Evolutionary conservation across 2,113 vertebrate genomes (phyloP).

Genomic region (Cheirogaleus medius): DNA sequence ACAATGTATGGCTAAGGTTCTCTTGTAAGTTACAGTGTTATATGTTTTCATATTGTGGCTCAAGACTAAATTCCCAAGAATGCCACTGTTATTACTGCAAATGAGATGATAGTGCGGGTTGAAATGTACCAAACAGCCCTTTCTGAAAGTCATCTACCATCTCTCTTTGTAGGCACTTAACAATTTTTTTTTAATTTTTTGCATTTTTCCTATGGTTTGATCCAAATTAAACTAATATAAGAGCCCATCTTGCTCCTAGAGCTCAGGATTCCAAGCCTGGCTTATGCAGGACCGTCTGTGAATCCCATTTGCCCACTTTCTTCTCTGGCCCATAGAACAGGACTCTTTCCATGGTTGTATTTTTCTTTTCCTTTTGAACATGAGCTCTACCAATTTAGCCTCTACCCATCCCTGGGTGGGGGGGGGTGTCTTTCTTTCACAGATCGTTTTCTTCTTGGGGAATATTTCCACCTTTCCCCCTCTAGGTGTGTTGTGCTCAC

Average conservation of each 20-base stretch:
- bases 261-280: neutral
- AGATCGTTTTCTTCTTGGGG: neutral
- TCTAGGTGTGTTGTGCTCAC: neutral
- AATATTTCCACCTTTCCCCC: neutral
- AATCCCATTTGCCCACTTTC: neutral
- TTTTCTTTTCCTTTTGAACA: neutral
- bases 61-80: neutral
- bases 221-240: neutral
- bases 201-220: neutral
- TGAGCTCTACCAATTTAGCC: neutral
- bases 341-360: neutral
- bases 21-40: no score
- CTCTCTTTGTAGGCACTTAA: neutral
- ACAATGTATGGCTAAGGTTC: neutral
- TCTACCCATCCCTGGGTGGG: neutral
- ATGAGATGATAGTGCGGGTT: accelerated
- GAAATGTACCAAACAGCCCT: neutral
- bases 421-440: neutral
- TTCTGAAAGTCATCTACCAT: neutral
- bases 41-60: neutral
- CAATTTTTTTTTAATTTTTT: neutral
- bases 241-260: neutral
- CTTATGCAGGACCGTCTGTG: neutral
- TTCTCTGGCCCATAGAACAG: neutral
- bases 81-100: accelerated